Percentiles rank a stretch among this genome's conserved stretches.
Conservation (phyloP, 2,888 invertebrate genomes). For the Dichetophora obliterata region DNA sequence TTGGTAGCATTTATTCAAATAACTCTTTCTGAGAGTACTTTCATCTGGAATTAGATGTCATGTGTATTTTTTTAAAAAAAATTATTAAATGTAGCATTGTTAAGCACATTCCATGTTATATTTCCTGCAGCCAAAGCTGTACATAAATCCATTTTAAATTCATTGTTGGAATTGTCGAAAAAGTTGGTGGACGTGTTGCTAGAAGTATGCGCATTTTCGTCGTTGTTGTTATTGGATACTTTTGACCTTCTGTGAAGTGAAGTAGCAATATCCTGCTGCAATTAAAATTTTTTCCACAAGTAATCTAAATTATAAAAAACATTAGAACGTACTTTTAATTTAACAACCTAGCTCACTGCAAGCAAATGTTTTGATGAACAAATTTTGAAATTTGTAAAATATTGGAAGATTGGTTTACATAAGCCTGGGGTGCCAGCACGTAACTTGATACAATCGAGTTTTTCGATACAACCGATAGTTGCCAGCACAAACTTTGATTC, state of each 20-base stretch:
- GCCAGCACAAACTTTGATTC: too few species aligned
- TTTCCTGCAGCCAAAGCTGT: constrained; percentile 39
- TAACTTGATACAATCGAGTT: too few species aligned
- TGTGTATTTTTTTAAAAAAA: constrained; percentile 34
- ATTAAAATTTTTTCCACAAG: constrained; percentile 26
- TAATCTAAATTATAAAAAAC: neutral
- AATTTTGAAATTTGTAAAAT: too few species aligned
- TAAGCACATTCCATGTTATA: constrained; percentile 40
- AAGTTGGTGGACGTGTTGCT: constrained; percentile 30
- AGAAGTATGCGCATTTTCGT: constrained; percentile 34
- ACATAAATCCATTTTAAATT: constrained; percentile 41
- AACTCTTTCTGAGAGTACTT: constrained; percentile 43
- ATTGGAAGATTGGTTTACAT: too few species aligned
- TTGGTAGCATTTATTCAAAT: constrained; percentile 46
- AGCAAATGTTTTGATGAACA: too few species aligned
- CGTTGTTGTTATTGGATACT: constrained; percentile 4
- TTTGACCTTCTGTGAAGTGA: constrained; percentile 35
- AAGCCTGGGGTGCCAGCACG: too few species aligned
- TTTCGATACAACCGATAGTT: too few species aligned
- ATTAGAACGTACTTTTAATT: neutral
- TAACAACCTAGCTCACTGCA: neutral
- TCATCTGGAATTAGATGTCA: constrained; percentile 41
- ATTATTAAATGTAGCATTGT: constrained; percentile 37
- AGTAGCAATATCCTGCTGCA: constrained; percentile 36
- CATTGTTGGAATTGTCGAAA: constrained; percentile 32